Percentiles rank a stretch among this genome's conserved stretches.
Conservation (phyloP, 2,113 vertebrate species). For the Gnathonemus echidnorhynchus region DNA sequence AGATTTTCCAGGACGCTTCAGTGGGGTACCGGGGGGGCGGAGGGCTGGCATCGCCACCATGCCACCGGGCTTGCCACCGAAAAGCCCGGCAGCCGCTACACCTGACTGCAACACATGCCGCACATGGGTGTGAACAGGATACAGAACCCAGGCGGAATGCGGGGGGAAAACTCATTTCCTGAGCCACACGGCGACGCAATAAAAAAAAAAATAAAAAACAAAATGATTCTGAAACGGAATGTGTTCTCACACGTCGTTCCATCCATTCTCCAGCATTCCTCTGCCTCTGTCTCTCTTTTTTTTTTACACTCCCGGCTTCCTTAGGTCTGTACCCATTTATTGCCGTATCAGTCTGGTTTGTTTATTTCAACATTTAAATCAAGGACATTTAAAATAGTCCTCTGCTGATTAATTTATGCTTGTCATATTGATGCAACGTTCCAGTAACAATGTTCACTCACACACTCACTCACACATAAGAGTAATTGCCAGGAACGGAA, state of each 20-base stretch:
- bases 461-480: neutral
- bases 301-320: constrained; percentile 23
- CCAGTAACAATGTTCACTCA: neutral
- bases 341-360: neutral
- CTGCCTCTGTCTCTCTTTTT: constrained; percentile 32
- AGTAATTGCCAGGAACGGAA: constrained; percentile 10
- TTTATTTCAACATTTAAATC: neutral
- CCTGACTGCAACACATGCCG: constrained; percentile 39
- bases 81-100: constrained; percentile 36
- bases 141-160: constrained; percentile 32
- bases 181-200: constrained; percentile 28
- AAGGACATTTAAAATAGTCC: neutral
- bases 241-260: neutral
- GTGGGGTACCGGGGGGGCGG: constrained; percentile 18
- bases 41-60: constrained; percentile 50
- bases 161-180: constrained; percentile 25
- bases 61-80: constrained; percentile 43
- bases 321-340: neutral
- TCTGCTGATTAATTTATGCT: neutral
- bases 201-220: constrained; percentile 19
- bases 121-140: constrained; percentile 35
- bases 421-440: neutral
- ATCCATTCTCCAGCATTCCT: constrained; percentile 31
- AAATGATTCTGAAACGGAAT: constrained; percentile 9
- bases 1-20: constrained; percentile 3